Conservation (phyloP, 2,113 vertebrate genomes). For the Thamnophis sirtalis region DNA sequence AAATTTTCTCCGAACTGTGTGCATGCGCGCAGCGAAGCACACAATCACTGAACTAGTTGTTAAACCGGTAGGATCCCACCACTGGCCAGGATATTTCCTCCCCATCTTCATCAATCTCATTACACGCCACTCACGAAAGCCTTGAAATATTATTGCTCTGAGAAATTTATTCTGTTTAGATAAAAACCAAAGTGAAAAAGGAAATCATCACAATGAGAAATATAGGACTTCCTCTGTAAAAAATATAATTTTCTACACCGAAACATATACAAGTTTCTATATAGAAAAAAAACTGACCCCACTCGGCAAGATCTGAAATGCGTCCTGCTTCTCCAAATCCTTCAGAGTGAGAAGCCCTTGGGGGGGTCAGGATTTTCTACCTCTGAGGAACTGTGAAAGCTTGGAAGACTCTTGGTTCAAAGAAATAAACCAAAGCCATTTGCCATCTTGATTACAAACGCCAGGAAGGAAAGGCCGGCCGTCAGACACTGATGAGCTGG, state of each 20-base stretch:
- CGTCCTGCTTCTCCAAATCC: neutral
- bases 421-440: neutral
- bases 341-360: neutral
- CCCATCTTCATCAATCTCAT: too few relatives aligned
- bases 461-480: constrained; percentile 24
- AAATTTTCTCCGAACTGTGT: too few relatives aligned
- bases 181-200: neutral
- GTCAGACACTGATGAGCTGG: neutral
- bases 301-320: constrained; percentile 2
- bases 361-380: neutral
- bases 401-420: neutral
- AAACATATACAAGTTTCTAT: neutral
- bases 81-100: neutral
- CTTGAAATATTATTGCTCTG: neutral
- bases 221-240: neutral
- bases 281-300: neutral
- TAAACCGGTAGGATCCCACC: too few relatives aligned
- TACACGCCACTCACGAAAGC: too few relatives aligned
- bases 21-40: too few relatives aligned
- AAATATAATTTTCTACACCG: neutral
- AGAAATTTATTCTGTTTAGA: neutral
- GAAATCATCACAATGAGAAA: neutral
- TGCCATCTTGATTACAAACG: constrained; percentile 32
- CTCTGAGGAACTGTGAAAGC: constrained; percentile 21
- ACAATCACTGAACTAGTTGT: too few relatives aligned